Conservation (phyloP, 2,797 vertebrate genomes). For the Tokudaia tokunoshimensis region DNA sequence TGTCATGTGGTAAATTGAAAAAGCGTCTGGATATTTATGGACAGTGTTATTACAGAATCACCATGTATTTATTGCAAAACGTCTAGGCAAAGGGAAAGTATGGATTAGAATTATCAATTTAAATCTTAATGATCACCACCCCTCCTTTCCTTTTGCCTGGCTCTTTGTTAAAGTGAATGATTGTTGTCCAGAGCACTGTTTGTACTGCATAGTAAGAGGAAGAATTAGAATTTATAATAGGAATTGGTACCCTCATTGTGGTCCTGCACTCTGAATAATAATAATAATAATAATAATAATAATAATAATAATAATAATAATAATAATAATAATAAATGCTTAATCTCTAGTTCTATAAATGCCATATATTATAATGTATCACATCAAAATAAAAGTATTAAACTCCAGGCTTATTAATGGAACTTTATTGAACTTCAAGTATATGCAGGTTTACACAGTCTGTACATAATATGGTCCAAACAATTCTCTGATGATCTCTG, state of each 20-base stretch:
- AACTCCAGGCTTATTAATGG: background rate
- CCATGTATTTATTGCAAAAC: background rate
- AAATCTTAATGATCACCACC: slow-evolving; percentile 47
- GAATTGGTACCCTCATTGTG: background rate
- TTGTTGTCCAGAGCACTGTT: background rate
- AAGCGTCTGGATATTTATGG: slow-evolving; percentile 39
- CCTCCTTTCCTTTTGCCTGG: background rate
- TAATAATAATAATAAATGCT: background rate
- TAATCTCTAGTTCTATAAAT: background rate
- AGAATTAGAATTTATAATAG: slow-evolving; percentile 49
- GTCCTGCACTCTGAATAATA: background rate
- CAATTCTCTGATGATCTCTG: background rate
- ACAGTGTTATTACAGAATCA: slow-evolving; percentile 22
- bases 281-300: background rate
- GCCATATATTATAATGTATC: background rate
- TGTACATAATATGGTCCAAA: background rate
- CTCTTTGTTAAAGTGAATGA: slow-evolving; percentile 46
- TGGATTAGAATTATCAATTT: slow-evolving; percentile 33
- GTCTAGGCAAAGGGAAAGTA: background rate
- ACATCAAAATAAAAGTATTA: background rate
- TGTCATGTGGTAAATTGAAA: slow-evolving; percentile 37
- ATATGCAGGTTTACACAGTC: background rate
- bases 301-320: background rate
- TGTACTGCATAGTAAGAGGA: background rate
- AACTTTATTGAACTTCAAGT: slow-evolving; percentile 1